Evolutionary conservation across 1,140 invertebrate genomes (phyloP).

Genomic region (Pollicipes pollicipes): DNA sequence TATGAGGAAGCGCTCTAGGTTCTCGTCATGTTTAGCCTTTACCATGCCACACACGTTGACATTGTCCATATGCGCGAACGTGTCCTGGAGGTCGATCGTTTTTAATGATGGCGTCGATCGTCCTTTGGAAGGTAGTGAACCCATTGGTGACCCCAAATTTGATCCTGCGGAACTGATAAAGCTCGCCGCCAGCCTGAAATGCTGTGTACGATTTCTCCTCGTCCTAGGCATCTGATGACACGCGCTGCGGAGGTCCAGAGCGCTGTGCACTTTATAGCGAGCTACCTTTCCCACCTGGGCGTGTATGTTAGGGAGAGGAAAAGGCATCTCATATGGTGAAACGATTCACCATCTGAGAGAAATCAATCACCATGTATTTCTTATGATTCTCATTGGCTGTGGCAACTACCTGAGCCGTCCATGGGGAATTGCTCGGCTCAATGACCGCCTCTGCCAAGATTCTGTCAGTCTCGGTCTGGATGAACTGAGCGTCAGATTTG

Average conservation of each 20-base stretch:
- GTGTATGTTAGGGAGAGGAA: slow-evolving; percentile 9
- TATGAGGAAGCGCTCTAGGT: background rate
- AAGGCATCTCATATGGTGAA: slow-evolving; percentile 12
- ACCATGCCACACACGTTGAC: slow-evolving; percentile 6
- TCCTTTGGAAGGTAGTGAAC: slow-evolving; percentile 13
- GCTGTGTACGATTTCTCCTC: slow-evolving; percentile 16
- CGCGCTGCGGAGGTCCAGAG: slow-evolving; percentile 12
- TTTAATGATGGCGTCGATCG: slow-evolving; percentile 6
- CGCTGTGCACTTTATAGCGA: background rate
- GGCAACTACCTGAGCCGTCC: slow-evolving; percentile 9
- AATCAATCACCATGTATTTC: slow-evolving; percentile 13
- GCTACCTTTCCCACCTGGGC: slow-evolving; percentile 3
- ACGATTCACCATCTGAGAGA: slow-evolving; percentile 12
- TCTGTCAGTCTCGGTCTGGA: background rate
- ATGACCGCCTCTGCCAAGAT: slow-evolving; percentile 9
- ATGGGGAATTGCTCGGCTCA: slow-evolving; percentile 12
- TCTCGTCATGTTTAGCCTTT: background rate
- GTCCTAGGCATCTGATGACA: slow-evolving; percentile 20
- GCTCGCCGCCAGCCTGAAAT: slow-evolving; percentile 14
- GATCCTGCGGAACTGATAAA: slow-evolving; percentile 15
- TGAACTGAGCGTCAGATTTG: background rate
- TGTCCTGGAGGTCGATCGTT: background rate
- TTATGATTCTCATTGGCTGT: slow-evolving; percentile 12
- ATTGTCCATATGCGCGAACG: slow-evolving; percentile 10
- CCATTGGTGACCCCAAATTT: slow-evolving; percentile 20